Evolutionary conservation across 2,888 invertebrate genomes (phyloP), one percentile per base, ranked within the genome.

Genomic region (Philereme vetulata): DNA sequence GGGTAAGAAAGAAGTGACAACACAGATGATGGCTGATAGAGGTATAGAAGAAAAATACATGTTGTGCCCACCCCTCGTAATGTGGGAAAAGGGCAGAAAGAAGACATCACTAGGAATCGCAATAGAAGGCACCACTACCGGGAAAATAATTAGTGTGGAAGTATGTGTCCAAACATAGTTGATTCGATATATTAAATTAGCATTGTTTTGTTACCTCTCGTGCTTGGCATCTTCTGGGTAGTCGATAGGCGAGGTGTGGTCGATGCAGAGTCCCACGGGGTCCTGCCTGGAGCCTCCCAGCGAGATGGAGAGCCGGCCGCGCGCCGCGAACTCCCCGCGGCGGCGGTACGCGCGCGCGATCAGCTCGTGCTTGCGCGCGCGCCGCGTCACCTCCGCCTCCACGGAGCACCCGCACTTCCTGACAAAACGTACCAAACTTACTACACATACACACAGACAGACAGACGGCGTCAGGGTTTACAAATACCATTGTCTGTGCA

Each of bases 301-400:
- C 67, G 96, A 97, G 77, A 98, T 96, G 47, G 98, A 98, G 47
- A 98, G 93, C 8, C 97, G 93, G 5, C 97, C 97, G 69, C 96
- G 96, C 76, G 95, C 95, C 68, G 96, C 95, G 75, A 97, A 95
- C 76, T 97, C 96, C 72, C 96, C 96, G 45, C 98, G 94, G 59
- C 97, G 96, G 0, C 96, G 96, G 93, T 96, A 98, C 0, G 97
- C 97, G 82, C 97, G 96, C 21, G 98, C 97, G 57, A 98, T 98
- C 50, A 98, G 94, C 87, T 97, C 96, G 85, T 98, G 98, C 77
- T 98, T 97, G 75, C 95, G 95, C 70, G 94, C 94, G 80, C 96
- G 95, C 0, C 91, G 85, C 9, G 82, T 75, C 68, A 80, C 81
- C 56, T 90, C 91, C 51, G 84, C 86, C 75, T 95, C 95, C 61